Evolutionary conservation across 2,888 invertebrate genomes (phyloP).

Genomic region (Napeogenes inachia): DNA sequence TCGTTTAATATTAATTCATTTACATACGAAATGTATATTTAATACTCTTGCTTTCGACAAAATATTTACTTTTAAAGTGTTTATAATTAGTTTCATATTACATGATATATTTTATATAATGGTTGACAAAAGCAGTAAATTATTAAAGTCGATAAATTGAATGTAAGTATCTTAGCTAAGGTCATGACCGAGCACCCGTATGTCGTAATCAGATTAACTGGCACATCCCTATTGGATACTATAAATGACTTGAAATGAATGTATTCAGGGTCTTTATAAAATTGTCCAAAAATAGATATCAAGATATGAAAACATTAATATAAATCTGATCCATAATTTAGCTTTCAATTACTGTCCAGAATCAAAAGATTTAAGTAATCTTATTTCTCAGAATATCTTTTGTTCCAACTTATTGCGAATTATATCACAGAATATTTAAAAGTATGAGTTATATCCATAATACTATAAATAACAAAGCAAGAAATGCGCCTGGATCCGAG

Average conservation of each 20-base stretch:
- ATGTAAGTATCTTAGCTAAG: constrained; percentile 25
- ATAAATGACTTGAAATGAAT: constrained; percentile 27
- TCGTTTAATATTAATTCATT: not conserved
- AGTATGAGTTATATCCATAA: not conserved
- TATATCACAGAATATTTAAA: constrained; percentile 1
- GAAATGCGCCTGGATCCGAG: not conserved
- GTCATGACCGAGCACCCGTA: constrained; percentile 48
- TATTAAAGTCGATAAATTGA: not conserved
- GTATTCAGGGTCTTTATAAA: constrained; percentile 26
- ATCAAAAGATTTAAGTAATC: not conserved
- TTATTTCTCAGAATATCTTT: not conserved
- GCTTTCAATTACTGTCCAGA: not conserved
- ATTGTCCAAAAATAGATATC: not conserved
- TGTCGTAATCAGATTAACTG: constrained; percentile 47
- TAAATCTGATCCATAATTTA: too few species aligned
- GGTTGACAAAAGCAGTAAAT: too few species aligned
- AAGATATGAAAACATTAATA: too few species aligned
- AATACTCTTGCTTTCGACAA: too few species aligned
- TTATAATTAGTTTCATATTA: too few species aligned
- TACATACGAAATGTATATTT: too few species aligned
- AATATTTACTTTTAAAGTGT: too few species aligned
- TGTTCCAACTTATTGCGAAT: not conserved
- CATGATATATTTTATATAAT: too few species aligned
- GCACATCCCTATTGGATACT: constrained; percentile 23
- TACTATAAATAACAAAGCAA: not conserved